Base-by-base conservation (phyloP, 2,113 vertebrate genomes). In the Cheilinus undulatus region DNA sequence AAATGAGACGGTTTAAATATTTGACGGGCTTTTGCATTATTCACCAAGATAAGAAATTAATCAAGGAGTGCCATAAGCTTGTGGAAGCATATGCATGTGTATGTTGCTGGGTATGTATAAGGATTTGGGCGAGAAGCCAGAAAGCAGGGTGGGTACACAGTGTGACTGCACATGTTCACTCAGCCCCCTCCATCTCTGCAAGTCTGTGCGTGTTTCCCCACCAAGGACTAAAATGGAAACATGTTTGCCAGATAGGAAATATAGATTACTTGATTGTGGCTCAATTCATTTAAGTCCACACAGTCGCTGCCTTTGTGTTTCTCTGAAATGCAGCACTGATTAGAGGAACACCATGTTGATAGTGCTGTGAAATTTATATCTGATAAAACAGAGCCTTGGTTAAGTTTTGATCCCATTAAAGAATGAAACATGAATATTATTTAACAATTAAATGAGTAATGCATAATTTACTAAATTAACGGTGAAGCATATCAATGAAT, bases 161-260 rank as follows among this genome's bases (percentile, higher is more conserved):
- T 84, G 83, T 83, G 58, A 76, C 79, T 82, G 67, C 64, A 83
- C 70, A 77, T 79, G 83, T 75, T 78, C 70, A 26, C 60, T 69
- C 63, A 34, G 52, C 58, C 38, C 63, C 63, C 68, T 83, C 67
- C 43, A 50, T 58, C 53, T 67, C 63, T 84, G 80, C 88, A 71
- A 73, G 86, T 80, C 80, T 68, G 23, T 82, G 80, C 86, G 65
- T 78, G 80, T 69, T 85, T 73, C 28, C 57, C n/a, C 1, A 2
- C 56, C 3, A 48, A 49, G 60, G 45, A n/a, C 49, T n/a, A 26
- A 73, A 66, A 73, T 3, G 19, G 59, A 67, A 80, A 76, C 54
- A 8, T 46, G 42, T 17, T 67, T 3, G 14, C 45, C 60, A 68
- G 38, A 76, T 82, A 40, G 46, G 59, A 77, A 72, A 73, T 70